A percentile compares a stretch with the other conserved stretches of the same genome.
These are phyloP conservation scores for Ennomos fuscantarius DNA, from an alignment of 2,888 invertebrate genomes.

Conservation along the genomic window DNA sequence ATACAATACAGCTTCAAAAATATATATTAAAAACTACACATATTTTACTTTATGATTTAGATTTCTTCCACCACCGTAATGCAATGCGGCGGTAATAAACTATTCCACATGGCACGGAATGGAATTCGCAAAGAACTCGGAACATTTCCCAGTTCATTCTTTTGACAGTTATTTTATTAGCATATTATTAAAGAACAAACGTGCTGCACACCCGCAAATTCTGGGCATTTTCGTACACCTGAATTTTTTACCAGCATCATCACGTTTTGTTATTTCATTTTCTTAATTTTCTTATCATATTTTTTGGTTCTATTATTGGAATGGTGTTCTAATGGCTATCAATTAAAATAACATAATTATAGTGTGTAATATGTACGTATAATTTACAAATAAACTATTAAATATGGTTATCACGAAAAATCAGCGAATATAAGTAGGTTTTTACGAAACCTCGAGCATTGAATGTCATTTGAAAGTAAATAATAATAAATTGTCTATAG, in stretches of 20 bases:
- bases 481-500: too few relatives aligned
- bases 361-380: too few relatives aligned
- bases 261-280: neutral
- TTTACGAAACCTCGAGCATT: too few relatives aligned
- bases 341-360: too few relatives aligned
- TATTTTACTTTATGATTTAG: neutral
- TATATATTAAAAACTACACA: neutral
- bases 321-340: too few relatives aligned
- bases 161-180: conserved; percentile 35
- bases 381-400: too few relatives aligned
- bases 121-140: conserved; percentile 21
- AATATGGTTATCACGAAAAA: too few relatives aligned
- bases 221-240: neutral
- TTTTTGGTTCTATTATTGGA: too few relatives aligned
- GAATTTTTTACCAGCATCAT: neutral
- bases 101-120: conserved; percentile 15
- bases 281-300: too few relatives aligned
- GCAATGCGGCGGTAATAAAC: conserved; percentile 26
- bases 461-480: too few relatives aligned
- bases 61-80: conserved; percentile 11
- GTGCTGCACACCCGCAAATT: conserved; percentile 11
- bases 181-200: conserved; percentile 31
- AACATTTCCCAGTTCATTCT: conserved; percentile 24
- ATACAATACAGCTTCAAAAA: too few relatives aligned
- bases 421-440: too few relatives aligned